phyloP scores from a whole-genome alignment of 1,140 invertebrate genomes.

The Wiebesia pumilae region DNA sequence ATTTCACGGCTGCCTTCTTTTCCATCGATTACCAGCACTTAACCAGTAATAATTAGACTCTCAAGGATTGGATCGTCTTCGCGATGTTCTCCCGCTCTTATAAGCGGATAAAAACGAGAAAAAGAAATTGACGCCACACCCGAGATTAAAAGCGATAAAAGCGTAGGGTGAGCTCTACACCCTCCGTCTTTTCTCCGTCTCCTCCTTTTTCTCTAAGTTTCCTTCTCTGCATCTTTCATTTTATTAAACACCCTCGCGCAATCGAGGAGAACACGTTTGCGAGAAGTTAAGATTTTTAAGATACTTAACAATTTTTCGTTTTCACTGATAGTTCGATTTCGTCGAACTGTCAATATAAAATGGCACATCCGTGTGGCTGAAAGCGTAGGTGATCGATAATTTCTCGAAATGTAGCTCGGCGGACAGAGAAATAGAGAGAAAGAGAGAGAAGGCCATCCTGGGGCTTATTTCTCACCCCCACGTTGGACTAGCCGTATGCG shows the following conservation, averaged over 20 bases:
- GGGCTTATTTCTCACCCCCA: not conserved
- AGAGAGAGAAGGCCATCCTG: not conserved
- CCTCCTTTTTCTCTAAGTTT: not conserved
- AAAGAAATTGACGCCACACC: not conserved
- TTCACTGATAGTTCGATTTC: too few relatives aligned
- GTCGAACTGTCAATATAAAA: not conserved
- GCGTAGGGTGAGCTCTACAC: not conserved
- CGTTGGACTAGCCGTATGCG: not conserved
- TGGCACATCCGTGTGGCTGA: not conserved
- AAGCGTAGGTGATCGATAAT: not conserved
- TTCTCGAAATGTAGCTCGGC: not conserved
- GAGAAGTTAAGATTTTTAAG: too few relatives aligned
- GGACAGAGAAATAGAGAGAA: not conserved
- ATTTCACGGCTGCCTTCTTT: constrained; percentile 51
- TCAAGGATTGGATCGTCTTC: constrained; percentile 32
- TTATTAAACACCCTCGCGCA: constrained; percentile 10
- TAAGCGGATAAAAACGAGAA: constrained; percentile 18
- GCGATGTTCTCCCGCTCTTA: not conserved
- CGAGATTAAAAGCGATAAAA: constrained; percentile 45
- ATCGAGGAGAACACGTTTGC: not conserved
- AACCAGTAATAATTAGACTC: constrained; percentile 52
- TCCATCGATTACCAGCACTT: constrained; percentile 54
- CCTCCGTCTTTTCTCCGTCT: not conserved
- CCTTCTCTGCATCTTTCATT: not conserved
- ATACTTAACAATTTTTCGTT: too few relatives aligned